Conservation (phyloP, 2,888 invertebrate genomes). For the Bibio marci region DNA sequence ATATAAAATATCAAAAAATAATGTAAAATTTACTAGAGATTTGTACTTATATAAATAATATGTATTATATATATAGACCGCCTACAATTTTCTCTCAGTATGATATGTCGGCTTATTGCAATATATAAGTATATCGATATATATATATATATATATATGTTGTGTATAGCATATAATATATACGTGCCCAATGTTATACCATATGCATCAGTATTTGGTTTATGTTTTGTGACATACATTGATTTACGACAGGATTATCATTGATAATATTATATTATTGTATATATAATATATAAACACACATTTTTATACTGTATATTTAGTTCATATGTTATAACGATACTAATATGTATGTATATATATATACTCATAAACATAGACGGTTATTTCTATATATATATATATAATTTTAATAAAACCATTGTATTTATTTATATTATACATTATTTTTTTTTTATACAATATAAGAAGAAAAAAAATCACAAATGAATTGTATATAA, state of each 20-base stretch:
- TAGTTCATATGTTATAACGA: not conserved
- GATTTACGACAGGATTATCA: conserved; percentile 4
- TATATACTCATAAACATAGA: too few species aligned
- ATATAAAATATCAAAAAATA: too few species aligned
- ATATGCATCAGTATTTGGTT: not conserved
- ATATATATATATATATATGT: not conserved
- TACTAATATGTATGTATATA: not conserved
- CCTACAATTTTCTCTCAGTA: not conserved
- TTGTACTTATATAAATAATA: too few species aligned
- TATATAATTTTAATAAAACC: too few species aligned
- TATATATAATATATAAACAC: too few species aligned
- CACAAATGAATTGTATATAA: too few species aligned
- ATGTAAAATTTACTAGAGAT: too few species aligned
- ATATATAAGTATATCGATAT: not conserved
- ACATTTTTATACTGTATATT: not conserved
- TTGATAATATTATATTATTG: not conserved
- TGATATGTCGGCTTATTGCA: conserved; percentile 1
- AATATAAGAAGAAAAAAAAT: too few species aligned
- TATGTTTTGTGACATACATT: conserved; percentile 2
- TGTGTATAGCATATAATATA: not conserved
- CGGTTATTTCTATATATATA: too few species aligned
- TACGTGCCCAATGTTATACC: not conserved
- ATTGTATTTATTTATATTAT: too few species aligned
- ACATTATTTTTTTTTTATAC: too few species aligned
- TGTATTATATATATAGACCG: too few species aligned